Conservation (phyloP, 2,797 vertebrate species). For the Enteromius trimaculatus region DNA sequence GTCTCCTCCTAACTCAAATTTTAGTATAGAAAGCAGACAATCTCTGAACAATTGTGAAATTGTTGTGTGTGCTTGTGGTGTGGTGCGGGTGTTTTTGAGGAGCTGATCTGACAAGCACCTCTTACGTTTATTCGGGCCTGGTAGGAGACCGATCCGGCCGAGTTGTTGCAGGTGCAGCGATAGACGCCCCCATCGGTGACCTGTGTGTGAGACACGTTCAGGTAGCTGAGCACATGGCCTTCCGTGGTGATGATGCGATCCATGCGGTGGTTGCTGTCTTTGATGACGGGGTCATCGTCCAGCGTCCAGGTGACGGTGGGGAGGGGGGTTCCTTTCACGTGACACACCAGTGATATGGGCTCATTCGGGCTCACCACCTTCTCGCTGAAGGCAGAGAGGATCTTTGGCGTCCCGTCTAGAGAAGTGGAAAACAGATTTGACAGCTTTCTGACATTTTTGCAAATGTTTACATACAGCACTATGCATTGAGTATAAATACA, state of each 20-base stretch:
- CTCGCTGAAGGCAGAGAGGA: constrained; percentile 96
- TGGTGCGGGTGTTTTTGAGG: constrained; percentile 74
- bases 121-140: constrained; percentile 99
- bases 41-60: constrained; percentile 55
- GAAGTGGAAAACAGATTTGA: constrained; percentile 43
- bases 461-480: not conserved
- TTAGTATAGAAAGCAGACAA: not conserved
- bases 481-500: not conserved
- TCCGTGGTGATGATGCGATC: constrained; percentile 93
- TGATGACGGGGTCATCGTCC: constrained; percentile 95
- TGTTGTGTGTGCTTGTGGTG: constrained; percentile 68
- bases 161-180: constrained; percentile 98
- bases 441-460: not conserved
- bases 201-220: constrained; percentile 95
- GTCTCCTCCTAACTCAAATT: constrained; percentile 6
- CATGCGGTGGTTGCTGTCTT: constrained; percentile 92
- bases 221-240: constrained; percentile 95
- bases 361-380: constrained; percentile 96
- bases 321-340: constrained; percentile 93
- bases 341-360: constrained; percentile 94
- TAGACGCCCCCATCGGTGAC: constrained; percentile 97
- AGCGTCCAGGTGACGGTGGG: constrained; percentile 93
- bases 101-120: constrained; percentile 99
- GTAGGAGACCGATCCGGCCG: constrained; percentile 96
- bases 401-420: constrained; percentile 96